These are phyloP conservation scores for Colostygia pectinataria DNA, from an alignment of 2,888 invertebrate species.

Conservation along the genomic window DNA sequence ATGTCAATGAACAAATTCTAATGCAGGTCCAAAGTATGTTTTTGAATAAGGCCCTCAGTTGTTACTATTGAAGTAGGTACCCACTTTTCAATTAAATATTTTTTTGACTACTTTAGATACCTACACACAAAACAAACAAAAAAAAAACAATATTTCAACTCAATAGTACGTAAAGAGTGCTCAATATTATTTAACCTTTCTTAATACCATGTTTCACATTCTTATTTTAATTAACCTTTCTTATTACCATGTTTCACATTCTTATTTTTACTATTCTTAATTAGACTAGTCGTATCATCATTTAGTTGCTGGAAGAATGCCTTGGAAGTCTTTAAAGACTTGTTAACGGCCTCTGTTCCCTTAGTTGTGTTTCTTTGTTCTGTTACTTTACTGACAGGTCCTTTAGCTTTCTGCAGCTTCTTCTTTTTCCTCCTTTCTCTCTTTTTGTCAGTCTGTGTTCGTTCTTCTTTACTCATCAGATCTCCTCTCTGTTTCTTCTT, in stretches of 20 bases:
- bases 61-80: no score
- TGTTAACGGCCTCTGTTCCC: conserved; percentile 83
- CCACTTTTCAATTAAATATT: no score
- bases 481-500: conserved; percentile 84
- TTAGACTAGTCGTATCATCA: conserved; percentile 83
- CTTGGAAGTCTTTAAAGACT: conserved; percentile 85
- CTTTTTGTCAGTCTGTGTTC: conserved; percentile 93
- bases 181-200: conserved; percentile 51
- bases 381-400: conserved; percentile 66
- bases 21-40: no score
- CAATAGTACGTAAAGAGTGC: no score
- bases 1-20: no score
- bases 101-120: no score
- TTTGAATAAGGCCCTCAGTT: no score
- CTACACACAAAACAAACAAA: no score
- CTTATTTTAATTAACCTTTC: conserved; percentile 50
- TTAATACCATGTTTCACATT: conserved; percentile 66
- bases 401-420: conserved; percentile 85
- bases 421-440: conserved; percentile 95
- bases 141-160: neutral
- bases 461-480: conserved; percentile 88
- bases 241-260: conserved; percentile 66
- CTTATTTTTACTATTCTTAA: conserved; percentile 59
- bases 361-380: conserved; percentile 82
- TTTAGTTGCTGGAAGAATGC: conserved; percentile 94